Percentiles rank a stretch among this genome's conserved stretches.
Conservation (phyloP, 2,797 vertebrate species). For the Cynodonichthys magdalenae region DNA sequence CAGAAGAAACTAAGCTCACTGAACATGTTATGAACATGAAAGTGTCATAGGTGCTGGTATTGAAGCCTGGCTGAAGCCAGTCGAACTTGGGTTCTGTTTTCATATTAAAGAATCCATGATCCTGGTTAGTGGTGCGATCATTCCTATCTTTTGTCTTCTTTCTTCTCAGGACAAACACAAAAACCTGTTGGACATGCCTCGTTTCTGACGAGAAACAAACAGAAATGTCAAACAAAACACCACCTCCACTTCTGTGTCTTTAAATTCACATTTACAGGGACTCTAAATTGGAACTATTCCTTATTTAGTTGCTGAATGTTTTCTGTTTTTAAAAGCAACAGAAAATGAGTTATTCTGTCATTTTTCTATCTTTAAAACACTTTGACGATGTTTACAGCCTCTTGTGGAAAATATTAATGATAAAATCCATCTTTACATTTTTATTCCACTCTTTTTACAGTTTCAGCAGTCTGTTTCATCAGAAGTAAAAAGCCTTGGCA, state of each 20-base stretch:
- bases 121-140: slow-evolving; percentile 52
- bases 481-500: slow-evolving; percentile 89
- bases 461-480: slow-evolving; percentile 89
- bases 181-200: slow-evolving; percentile 67
- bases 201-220: slow-evolving; percentile 25
- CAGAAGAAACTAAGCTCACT: not conserved
- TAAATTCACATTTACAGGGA: no score
- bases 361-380: not conserved
- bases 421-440: not conserved
- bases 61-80: slow-evolving; percentile 27
- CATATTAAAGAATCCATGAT: slow-evolving; percentile 39
- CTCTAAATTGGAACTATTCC: not conserved
- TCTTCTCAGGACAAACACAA: slow-evolving; percentile 50
- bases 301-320: no score
- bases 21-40: slow-evolving; percentile 42
- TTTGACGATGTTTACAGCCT: not conserved
- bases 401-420: not conserved
- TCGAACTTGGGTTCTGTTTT: slow-evolving; percentile 39
- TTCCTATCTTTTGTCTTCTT: slow-evolving; percentile 42
- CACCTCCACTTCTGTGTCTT: slow-evolving; percentile 22
- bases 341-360: no score
- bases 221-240: slow-evolving; percentile 26
- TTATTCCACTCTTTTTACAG: slow-evolving; percentile 65
- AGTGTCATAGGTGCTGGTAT: slow-evolving; percentile 51
- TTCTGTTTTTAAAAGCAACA: not conserved